Percentiles rank a stretch among this genome's conserved stretches.
phyloP scores from a whole-genome alignment of 1,140 invertebrate species.

The Spodoptera litura region DNA sequence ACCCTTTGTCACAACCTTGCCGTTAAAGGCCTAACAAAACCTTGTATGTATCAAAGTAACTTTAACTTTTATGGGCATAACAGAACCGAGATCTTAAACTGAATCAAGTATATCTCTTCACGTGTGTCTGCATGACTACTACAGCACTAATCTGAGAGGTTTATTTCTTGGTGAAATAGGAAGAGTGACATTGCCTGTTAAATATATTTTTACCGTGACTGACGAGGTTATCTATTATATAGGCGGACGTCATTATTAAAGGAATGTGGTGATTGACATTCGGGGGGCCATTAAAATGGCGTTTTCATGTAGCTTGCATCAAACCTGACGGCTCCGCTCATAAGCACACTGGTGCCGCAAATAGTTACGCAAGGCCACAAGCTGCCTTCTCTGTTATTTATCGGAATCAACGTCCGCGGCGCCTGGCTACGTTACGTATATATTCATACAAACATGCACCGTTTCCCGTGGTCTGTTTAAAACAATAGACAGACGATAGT shows the following conservation, averaged over 20 bases:
- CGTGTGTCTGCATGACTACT: not conserved
- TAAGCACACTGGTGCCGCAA: conserved; percentile 71
- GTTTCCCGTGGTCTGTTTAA: not conserved
- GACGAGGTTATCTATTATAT: conserved; percentile 48
- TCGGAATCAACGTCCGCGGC: conserved; percentile 55
- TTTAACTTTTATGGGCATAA: not conserved
- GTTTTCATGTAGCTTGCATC: conserved; percentile 51
- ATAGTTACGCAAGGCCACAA: conserved; percentile 78
- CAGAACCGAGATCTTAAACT: not conserved
- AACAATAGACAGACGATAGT: not conserved
- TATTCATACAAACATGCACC: conserved; percentile 59
- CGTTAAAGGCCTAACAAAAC: not conserved
- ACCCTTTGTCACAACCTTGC: conserved; percentile 49
- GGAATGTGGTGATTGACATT: conserved; percentile 73
- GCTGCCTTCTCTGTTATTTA: conserved; percentile 69
- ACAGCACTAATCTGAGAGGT: not conserved
- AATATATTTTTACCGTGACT: conserved; percentile 47
- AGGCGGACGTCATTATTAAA: conserved; percentile 51
- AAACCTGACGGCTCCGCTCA: conserved; percentile 54
- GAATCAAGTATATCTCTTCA: not conserved
- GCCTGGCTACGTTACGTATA: conserved; percentile 47
- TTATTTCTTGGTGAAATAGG: conserved; percentile 39
- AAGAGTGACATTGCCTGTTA: conserved; percentile 20
- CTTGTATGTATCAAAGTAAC: too few species aligned
- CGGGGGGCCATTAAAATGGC: conserved; percentile 71